A percentile compares a stretch with the other conserved stretches of the same genome.
These are phyloP conservation scores for Triplophysa siluroides DNA, from an alignment of 2,113 vertebrate species.

Conservation along the genomic window DNA sequence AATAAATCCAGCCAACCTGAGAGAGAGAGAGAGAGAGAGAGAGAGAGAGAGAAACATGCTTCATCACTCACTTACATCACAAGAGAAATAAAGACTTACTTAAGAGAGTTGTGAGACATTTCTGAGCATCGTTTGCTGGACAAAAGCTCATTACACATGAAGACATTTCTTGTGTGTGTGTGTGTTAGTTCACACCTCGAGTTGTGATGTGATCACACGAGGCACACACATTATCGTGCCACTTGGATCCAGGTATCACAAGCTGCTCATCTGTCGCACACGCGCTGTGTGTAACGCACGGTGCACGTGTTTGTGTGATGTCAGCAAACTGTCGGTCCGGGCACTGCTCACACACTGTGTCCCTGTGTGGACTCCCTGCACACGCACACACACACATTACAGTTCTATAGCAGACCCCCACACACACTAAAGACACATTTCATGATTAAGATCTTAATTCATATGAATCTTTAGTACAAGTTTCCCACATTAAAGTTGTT, in stretches of 20 bases:
- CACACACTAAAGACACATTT: too few relatives aligned
- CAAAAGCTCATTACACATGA: too few relatives aligned
- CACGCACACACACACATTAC: not conserved
- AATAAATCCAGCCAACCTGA: not conserved
- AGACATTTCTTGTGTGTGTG: not conserved
- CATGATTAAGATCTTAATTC: too few relatives aligned
- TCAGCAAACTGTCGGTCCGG: constrained; percentile 48
- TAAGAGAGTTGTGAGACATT: not conserved
- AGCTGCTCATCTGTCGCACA: constrained; percentile 40
- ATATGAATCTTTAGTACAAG: too few relatives aligned
- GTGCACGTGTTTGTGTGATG: not conserved
- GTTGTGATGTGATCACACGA: not conserved
- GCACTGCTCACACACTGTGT: constrained; percentile 64
- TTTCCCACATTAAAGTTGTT: too few relatives aligned
- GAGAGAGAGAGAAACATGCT: too few relatives aligned
- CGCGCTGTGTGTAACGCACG: constrained; percentile 56
- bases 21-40: not conserved
- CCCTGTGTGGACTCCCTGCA: constrained; percentile 56
- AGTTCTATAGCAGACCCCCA: too few relatives aligned
- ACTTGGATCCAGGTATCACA: constrained; percentile 57
- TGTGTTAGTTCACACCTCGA: constrained; percentile 23
- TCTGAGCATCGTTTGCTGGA: not conserved
- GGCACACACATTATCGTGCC: constrained; percentile 66
- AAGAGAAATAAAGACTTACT: not conserved
- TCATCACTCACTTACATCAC: too few relatives aligned